Evolutionary conservation across 2,113 vertebrate species (phyloP).

Genomic region (Morone saxatilis): DNA sequence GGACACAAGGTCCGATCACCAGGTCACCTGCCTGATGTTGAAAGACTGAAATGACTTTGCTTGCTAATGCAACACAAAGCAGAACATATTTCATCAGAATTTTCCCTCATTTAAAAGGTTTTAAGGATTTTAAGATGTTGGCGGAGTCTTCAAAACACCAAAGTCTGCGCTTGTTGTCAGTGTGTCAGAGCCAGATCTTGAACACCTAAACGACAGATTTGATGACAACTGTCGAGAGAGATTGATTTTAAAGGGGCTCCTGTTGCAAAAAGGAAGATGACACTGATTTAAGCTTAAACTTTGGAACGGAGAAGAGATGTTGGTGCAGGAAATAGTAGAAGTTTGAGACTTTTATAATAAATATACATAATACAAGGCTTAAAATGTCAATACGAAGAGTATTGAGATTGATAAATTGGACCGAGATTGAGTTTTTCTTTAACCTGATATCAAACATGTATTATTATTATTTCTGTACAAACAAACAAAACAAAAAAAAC

Average conservation of each 20-base stretch:
- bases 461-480: too few relatives aligned
- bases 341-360: background rate
- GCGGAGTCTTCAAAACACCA: conserved; percentile 16
- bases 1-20: background rate
- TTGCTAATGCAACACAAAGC: conserved; percentile 7
- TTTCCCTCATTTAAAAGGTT: background rate
- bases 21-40: conserved; percentile 18
- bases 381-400: too few relatives aligned
- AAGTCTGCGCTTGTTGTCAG: background rate
- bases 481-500: too few relatives aligned
- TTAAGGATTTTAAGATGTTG: background rate
- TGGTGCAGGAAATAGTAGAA: too few relatives aligned
- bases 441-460: background rate
- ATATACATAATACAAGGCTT: too few relatives aligned
- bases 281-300: conserved; percentile 15
- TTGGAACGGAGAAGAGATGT: conserved; percentile 8
- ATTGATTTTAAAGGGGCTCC: conserved; percentile 37
- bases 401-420: background rate
- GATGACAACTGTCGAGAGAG: conserved; percentile 16
- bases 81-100: conserved; percentile 25
- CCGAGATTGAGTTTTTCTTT: background rate
- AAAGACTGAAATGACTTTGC: conserved; percentile 27
- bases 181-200: too few relatives aligned
- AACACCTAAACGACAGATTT: conserved; percentile 1
- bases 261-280: conserved; percentile 50